Evolutionary conservation across 2,888 invertebrate genomes (phyloP).

Genomic region (Furcula furcula): DNA sequence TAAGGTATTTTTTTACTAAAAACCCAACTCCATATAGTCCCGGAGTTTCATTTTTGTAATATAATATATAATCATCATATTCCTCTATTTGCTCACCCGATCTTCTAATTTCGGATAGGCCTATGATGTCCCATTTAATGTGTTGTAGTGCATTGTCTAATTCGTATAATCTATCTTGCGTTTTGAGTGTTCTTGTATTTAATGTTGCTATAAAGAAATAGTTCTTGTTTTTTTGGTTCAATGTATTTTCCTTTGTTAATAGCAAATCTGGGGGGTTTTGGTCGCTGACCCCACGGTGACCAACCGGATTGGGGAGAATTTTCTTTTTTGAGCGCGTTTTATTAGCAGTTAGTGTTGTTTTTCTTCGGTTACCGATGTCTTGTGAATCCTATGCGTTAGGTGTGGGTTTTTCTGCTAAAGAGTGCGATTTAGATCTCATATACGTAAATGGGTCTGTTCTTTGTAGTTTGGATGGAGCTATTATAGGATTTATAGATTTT

Average conservation of each 20-base stretch:
- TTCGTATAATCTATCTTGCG: neutral
- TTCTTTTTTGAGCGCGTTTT: neutral
- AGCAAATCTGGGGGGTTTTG: neutral
- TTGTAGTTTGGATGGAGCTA: constrained; percentile 9
- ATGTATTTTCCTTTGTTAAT: neutral
- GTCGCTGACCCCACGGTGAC: neutral
- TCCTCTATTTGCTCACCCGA: neutral
- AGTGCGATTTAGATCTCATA: constrained; percentile 7
- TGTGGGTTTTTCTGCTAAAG: constrained; percentile 5
- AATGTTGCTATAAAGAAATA: neutral
- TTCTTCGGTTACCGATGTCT: constrained; percentile 8
- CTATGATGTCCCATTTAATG: neutral
- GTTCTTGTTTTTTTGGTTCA: neutral
- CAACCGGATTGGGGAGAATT: neutral
- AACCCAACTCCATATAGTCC: neutral
- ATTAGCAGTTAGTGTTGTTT: neutral
- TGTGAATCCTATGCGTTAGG: constrained; percentile 9
- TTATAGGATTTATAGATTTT: neutral
- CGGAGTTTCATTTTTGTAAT: neutral
- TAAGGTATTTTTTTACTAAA: neutral
- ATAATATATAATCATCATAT: neutral
- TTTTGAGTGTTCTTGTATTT: neutral
- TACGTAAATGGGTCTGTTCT: constrained; percentile 9
- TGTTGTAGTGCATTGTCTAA: neutral
- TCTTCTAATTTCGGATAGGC: constrained; percentile 1